Evolutionary conservation across 2,888 invertebrate genomes (phyloP).

Genomic region (Perizoma affinitatum): DNA sequence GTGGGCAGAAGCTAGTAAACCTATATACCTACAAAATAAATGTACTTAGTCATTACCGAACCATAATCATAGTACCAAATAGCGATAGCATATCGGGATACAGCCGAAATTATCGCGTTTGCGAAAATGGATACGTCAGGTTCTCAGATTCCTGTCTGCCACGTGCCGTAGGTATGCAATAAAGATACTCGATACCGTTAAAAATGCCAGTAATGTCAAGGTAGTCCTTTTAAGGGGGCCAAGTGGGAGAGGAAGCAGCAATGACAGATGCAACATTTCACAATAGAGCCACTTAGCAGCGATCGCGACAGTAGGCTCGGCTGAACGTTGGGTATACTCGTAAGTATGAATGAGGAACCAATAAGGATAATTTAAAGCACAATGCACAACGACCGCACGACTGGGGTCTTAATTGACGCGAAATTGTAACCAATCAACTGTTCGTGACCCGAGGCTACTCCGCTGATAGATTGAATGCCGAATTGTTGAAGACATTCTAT

Average conservation of each 20-base stretch:
- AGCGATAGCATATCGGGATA: no score
- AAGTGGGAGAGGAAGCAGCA: slow-evolving; percentile 31
- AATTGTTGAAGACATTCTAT: slow-evolving; percentile 35
- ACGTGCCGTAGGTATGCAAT: slow-evolving; percentile 6
- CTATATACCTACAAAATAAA: no score
- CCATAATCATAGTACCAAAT: no score
- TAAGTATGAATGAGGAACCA: slow-evolving; percentile 71
- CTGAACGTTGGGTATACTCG: slow-evolving; percentile 32
- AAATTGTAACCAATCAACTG: slow-evolving; percentile 78
- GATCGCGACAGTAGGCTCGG: slow-evolving; percentile 40
- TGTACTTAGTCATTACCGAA: no score
- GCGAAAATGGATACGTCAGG: slow-evolving; percentile 9
- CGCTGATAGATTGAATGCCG: slow-evolving; percentile 53
- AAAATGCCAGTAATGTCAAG: no score
- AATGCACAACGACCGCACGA: slow-evolving; percentile 57
- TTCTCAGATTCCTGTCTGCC: slow-evolving; percentile 8
- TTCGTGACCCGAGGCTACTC: slow-evolving; percentile 52
- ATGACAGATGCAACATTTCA: slow-evolving; percentile 37
- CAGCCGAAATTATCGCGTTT: no score
- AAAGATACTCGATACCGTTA: slow-evolving; percentile 6
- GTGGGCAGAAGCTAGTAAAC: no score
- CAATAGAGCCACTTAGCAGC: slow-evolving; percentile 38
- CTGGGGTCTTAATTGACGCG: slow-evolving; percentile 71
- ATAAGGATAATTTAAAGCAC: slow-evolving; percentile 73
- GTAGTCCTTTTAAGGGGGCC: not conserved